Base-by-base conservation (phyloP, 2,113 vertebrate genomes). In the Corvus moneduloides region DNA sequence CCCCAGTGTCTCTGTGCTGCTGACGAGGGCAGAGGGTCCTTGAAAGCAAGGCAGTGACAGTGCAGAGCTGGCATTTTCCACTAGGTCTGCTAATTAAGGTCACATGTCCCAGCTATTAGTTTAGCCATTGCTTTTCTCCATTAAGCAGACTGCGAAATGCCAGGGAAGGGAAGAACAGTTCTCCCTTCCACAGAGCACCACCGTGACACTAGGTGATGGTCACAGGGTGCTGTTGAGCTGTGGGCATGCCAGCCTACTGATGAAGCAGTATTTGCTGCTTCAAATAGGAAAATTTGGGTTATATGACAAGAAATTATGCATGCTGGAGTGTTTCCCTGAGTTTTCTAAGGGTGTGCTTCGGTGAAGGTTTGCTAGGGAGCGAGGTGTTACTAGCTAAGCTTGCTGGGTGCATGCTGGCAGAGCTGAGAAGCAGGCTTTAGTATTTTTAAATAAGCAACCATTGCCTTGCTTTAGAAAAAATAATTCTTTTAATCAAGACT, bases 51-150 rank as follows among this genome's bases (percentile, higher is more conserved):
- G 85, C 94, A 85, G 63, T 83, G 92, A 92, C 93, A 85, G 73
- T 91, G 95, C 96, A 48, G 92, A 83, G 62, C 41, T 94, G 76
- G 92, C 87, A 81, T 83, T 96, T 97, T 95, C 85, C 73, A 16
- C 83, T 89, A 62, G 76, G 24, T 80, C 73, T 84, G 76, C 76
- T 94, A 90, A 87, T 95, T 92, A 89, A 88, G 87, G 79, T 93
- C 75, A 81, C 66, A 37, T 85, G 48, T 71, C 44, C 44, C 52
- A 52, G 75, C 78, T 80, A 66, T 94, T 95, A 94, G 82, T 80
- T 80, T 86, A 82, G 82, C 72, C 75, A 11, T 75, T 69, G 63
- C 63, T 85, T 75, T 92, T 93, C 75, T 83, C 63, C 23, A 2
- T 80, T 58, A 86, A 37, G 75, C 55, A 80, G 75, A 71, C 82